phyloP scores from a whole-genome alignment of 2,113 vertebrate species.

The Cinclus mexicanus region DNA sequence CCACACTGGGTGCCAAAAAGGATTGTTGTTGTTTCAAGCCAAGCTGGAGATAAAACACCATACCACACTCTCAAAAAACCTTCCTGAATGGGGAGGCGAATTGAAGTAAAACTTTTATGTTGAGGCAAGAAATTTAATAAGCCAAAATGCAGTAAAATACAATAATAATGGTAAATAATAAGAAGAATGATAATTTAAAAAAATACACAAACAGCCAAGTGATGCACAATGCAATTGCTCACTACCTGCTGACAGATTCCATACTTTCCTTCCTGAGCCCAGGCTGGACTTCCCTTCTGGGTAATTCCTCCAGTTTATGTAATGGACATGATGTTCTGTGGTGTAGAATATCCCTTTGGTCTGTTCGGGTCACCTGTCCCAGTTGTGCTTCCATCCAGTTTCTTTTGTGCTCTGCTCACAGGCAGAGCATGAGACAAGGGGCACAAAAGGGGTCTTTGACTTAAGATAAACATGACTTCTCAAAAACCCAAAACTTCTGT shows the following conservation, averaged over 20 bases:
- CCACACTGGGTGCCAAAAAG: neutral
- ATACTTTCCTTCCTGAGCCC: neutral
- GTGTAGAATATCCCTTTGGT: neutral
- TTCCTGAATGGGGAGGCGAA: neutral
- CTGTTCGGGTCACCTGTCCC: fast-evolving
- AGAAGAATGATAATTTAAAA: neutral
- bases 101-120: neutral
- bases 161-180: neutral
- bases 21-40: neutral
- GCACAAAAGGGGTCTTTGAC: neutral
- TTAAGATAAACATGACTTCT: neutral
- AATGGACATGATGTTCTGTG: neutral
- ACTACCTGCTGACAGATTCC: neutral
- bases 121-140: neutral
- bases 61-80: fast-evolving
- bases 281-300: neutral
- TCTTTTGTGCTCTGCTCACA: neutral
- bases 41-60: neutral
- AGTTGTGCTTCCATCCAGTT: neutral
- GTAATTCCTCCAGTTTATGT: neutral
- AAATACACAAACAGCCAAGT: neutral
- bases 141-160: neutral
- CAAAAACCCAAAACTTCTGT: neutral
- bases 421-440: neutral
- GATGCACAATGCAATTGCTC: neutral